These are phyloP conservation scores for Nothocercus julius DNA, from an alignment of 2,113 vertebrate species.

Conservation along the genomic window DNA sequence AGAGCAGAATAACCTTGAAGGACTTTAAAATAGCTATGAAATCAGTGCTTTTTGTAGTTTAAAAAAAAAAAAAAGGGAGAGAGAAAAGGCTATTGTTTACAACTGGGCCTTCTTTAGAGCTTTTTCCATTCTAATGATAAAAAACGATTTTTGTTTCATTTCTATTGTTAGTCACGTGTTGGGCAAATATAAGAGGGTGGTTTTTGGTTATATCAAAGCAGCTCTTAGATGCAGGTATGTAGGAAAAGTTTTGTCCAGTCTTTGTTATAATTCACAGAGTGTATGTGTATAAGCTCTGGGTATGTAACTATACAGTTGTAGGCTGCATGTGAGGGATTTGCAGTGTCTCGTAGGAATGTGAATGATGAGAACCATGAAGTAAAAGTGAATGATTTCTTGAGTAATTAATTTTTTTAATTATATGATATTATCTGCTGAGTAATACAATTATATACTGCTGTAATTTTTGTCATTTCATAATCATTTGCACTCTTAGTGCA, in stretches of 20 bases:
- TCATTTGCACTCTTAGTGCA: background rate
- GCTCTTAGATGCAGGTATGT: background rate
- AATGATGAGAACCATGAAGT: background rate
- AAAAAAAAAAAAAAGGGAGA: background rate
- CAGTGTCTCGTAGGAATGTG: background rate
- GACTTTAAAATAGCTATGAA: background rate
- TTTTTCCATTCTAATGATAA: background rate
- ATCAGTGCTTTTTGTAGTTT: background rate
- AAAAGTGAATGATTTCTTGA: background rate
- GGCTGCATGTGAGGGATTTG: background rate
- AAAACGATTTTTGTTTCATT: background rate
- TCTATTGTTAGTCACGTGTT: background rate
- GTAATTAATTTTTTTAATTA: background rate
- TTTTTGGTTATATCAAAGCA: background rate
- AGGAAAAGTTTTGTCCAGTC: rapidly evolving
- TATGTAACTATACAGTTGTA: background rate
- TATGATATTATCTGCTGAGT: background rate
- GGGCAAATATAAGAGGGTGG: background rate
- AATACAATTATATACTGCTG: background rate
- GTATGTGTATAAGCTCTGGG: background rate
- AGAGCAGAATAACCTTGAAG: background rate
- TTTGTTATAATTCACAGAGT: background rate
- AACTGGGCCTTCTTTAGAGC: background rate
- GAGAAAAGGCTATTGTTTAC: background rate
- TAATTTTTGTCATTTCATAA: background rate